Evolutionary conservation across 1,140 invertebrate species (phyloP), one percentile per base, ranked within the genome.

Genomic region (Agrypnia vestita): DNA sequence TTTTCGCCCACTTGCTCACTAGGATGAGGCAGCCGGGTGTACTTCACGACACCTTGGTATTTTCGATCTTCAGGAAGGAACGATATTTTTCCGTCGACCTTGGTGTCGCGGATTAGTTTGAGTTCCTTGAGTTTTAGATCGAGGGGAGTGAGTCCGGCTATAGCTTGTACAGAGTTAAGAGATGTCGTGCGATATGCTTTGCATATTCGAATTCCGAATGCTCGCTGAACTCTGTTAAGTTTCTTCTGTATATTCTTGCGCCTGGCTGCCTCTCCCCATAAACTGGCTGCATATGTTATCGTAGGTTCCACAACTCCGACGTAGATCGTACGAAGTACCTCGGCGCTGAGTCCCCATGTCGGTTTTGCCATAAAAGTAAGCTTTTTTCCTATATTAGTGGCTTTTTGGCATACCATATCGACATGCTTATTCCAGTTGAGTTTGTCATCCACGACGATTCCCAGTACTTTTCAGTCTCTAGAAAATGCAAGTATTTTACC

Each of bases 171-270:
- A n/a, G 35, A 67, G 15, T 25, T 67, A n/a, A 67, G 15, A 35
- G 62, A 67, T n/a, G 35, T 35, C 7, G 62, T 46, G 43, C 62
- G 13, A 35, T 67, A 67, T 0, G 62, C 62, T 15, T 67, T 67
- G 62, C 62, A 67, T 46, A 67, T 67, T 44, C 62, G 35, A 13
- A 46, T 67, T 44, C 62, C 62, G 10, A 67, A 44, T 4, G 62
- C 21, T 44, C 62, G 3, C 10, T 67, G 35, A 13, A 67, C 35
- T 67, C 62, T 67, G 10, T 67, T 35, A 8, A 67, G 35, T 67
- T 67, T 44, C 8, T 25, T 35, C 35, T 35, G 13, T 0, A 67
- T 46, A 7, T 67, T 67, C 43, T 67, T 67, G 13, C 62, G 21
- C 15, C 43, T 67, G 6, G 25, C 25, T 9, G 12, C 62, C 9